Base-by-base conservation (phyloP, 1,140 invertebrate species). In the Cyrtorhinus lividipennis region DNA sequence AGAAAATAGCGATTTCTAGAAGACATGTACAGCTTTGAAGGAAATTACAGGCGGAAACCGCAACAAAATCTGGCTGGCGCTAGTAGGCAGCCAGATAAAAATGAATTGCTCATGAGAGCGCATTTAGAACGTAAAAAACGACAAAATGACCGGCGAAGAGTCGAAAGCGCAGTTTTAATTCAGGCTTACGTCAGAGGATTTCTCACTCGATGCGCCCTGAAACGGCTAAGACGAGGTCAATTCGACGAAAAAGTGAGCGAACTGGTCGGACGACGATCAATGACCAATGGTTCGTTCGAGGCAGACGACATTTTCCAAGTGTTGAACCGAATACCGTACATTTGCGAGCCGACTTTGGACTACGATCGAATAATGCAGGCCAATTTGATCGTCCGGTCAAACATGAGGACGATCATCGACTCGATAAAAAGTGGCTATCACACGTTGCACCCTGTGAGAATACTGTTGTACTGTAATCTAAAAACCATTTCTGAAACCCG, bases 51-150 rank as follows among this genome's bases (percentile, higher is more conserved):
- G 64, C 79, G 87, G 56, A 85, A 83, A 72, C 94, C 94, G 0
- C 81, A 90, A 66, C 92, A 95, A 77, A 93, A 90, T 76, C 78
- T 95, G 67, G 83, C 89, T 56, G 94, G 94, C 46, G 86, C 88
- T 2, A 91, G 88, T 74, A 84, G 73, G 76, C 83, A 81, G 76
- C 81, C 81, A 76, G 84, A 81, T 27, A 83, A 86, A 68, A 84
- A 89, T 68, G 80, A 83, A 62, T 76, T 95, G 20, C 75, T 96
- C 59, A 80, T 83, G 58, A 82, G 86, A 73, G 86, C 87, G 27
- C 88, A 92, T 67, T 77, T 83, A 68, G 90, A 95, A 75, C 79
- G 93, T 67, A 79, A 84, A 58, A 92, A 92, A 75, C 58, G 58
- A 18, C 58, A 76, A 92, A 72, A 90, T 91, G 78, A 88, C 88